Evolutionary conservation across 2,113 vertebrate genomes (phyloP).

Genomic region (Cololabis saira): DNA sequence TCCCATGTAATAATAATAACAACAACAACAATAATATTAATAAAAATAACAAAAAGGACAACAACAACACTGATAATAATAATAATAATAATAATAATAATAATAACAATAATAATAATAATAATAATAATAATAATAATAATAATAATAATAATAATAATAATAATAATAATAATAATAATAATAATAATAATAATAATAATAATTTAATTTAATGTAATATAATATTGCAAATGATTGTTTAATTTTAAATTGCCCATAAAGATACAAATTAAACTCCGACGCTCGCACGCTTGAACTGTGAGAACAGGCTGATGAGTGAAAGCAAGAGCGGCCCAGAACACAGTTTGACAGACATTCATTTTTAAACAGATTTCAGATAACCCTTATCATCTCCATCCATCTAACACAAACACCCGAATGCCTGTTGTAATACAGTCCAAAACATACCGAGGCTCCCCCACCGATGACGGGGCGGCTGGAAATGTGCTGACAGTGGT

Average conservation of each 20-base stretch:
- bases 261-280: no score
- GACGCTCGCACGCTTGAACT: no score
- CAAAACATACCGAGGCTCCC: slow-evolving; percentile 25
- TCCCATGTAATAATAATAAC: background rate
- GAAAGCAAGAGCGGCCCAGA: slow-evolving; percentile 6
- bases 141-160: slow-evolving; percentile 17
- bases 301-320: no score
- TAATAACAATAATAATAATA: slow-evolving; percentile 1
- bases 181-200: slow-evolving; percentile 21
- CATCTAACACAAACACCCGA: slow-evolving; percentile 56
- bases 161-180: slow-evolving; percentile 9
- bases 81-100: slow-evolving; percentile 21
- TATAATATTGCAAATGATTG: no score
- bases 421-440: slow-evolving; percentile 24
- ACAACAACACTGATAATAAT: no score
- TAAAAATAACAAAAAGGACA: no score
- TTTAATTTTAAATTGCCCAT: no score
- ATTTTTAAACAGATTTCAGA: slow-evolving; percentile 52
- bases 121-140: background rate
- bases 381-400: slow-evolving; percentile 44
- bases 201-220: background rate
- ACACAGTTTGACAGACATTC: slow-evolving; percentile 50
- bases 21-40: slow-evolving; percentile 15
- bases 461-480: slow-evolving; percentile 11
- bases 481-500: slow-evolving; percentile 13